A percentile compares a stretch with the other conserved stretches of the same genome.
Evolutionary conservation across 2,113 vertebrate species (phyloP).

Genomic region (Tragulus kanchil): DNA sequence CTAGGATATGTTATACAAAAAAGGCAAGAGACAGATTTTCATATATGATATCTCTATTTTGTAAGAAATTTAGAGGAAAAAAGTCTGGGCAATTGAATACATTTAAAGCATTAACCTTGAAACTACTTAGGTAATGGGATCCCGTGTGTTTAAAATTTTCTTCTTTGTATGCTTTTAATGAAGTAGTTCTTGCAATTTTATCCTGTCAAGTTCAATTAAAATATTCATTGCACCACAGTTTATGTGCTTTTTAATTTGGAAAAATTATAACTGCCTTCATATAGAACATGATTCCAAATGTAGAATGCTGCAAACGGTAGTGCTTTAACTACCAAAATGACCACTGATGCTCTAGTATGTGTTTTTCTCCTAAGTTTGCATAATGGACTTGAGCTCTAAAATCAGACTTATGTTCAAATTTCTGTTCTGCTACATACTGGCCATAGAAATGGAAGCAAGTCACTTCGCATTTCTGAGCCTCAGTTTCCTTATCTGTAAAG

Average conservation of each 20-base stretch:
- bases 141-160: neutral
- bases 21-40: neutral
- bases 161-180: conserved; percentile 26
- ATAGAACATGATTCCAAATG: conserved; percentile 33
- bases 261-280: conserved; percentile 41
- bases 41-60: neutral
- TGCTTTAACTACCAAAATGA: neutral
- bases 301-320: neutral
- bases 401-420: conserved; percentile 35
- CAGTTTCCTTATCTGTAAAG: neutral
- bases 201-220: conserved; percentile 6
- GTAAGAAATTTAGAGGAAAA: conserved; percentile 35
- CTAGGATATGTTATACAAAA: neutral
- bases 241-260: conserved; percentile 58
- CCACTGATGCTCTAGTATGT: neutral
- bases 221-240: conserved; percentile 35
- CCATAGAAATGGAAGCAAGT: neutral
- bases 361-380: neutral
- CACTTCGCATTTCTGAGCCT: neutral
- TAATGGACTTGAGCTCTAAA: neutral
- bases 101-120: conserved; percentile 33
- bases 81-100: neutral
- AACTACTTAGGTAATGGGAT: conserved; percentile 20
- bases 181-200: conserved; percentile 47
- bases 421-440: neutral